These are phyloP conservation scores for Boulengeromyrus knoepffleri DNA, from an alignment of 2,113 vertebrate genomes.

Conservation along the genomic window DNA sequence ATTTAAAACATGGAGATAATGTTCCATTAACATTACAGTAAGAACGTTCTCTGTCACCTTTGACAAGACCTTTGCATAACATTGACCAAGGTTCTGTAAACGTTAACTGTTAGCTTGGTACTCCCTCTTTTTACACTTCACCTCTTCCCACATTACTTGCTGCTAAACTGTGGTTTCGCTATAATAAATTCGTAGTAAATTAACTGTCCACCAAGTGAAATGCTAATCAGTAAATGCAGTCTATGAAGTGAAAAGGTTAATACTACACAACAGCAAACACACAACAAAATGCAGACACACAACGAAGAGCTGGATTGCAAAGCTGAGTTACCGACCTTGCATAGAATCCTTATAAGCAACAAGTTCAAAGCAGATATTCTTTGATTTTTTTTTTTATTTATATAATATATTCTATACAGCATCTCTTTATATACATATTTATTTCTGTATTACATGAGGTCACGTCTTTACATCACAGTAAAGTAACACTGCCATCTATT, in stretches of 20 bases:
- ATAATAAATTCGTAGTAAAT: not conserved
- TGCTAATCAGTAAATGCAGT: not conserved
- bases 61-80: not conserved
- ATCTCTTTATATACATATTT: not conserved
- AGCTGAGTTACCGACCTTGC: not conserved
- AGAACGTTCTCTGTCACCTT: not conserved
- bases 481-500: constrained; percentile 11
- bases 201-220: not conserved
- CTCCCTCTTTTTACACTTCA: not conserved
- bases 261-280: not conserved
- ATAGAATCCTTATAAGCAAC: not conserved
- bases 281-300: not conserved
- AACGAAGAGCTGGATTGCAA: not conserved
- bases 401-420: not conserved
- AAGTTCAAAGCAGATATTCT: not conserved
- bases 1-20: not conserved
- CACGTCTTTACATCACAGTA: not conserved
- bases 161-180: not conserved
- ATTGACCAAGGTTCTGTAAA: not conserved
- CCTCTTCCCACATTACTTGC: not conserved
- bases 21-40: not conserved
- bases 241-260: not conserved
- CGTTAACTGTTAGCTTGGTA: not conserved
- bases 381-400: not conserved
- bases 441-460: not conserved